Evolutionary conservation across 2,888 invertebrate species (phyloP), one percentile per base, ranked within the genome.

Genomic region (Torymus tubicola): DNA sequence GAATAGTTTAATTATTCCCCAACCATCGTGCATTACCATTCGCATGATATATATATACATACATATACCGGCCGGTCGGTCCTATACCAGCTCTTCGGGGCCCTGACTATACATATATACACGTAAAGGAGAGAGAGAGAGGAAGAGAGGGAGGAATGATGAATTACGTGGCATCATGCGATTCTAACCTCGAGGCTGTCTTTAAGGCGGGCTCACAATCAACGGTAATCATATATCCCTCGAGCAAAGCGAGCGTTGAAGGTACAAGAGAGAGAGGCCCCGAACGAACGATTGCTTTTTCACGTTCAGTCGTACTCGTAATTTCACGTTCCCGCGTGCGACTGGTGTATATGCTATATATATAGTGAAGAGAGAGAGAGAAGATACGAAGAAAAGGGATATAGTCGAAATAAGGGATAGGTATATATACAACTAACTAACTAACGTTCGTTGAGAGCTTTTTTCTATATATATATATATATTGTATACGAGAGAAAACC

Each of bases 141-240:
- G 58, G 2, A 21, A 42, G 42, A 57, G 10, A 57, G 13, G 16
- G 60, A 16, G 53, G 60, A 64, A 70, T 71, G 81, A 81, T 81
- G 74, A 75, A 81, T 81, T 74, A 67, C 74, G 71, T 67, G 60
- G 74, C 78, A 81, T 81, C 81, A 75, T 81, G 81, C 74, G 69
- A 78, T 70, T 77, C 65, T 73, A 71, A 70, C 64, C 78, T 81
- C 78, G 74, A 74, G 67, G 74, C 81, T 75, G 64, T 74, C 67
- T 77, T 76, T 72, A 63, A 81, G 71, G 61, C 58, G 63, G 55
- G 55, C 71, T 71, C 75, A 71, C 80, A 70, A 72, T 76, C 69
- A 57, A 61, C 67, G 63, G 42, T 77, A 81, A 81, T 81, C 77
- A 63, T 50, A 70, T 60, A 60, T 58, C 31, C 31, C 31, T 31